Conservation (phyloP, 2,113 vertebrate genomes). For the Cebus imitator region DNA sequence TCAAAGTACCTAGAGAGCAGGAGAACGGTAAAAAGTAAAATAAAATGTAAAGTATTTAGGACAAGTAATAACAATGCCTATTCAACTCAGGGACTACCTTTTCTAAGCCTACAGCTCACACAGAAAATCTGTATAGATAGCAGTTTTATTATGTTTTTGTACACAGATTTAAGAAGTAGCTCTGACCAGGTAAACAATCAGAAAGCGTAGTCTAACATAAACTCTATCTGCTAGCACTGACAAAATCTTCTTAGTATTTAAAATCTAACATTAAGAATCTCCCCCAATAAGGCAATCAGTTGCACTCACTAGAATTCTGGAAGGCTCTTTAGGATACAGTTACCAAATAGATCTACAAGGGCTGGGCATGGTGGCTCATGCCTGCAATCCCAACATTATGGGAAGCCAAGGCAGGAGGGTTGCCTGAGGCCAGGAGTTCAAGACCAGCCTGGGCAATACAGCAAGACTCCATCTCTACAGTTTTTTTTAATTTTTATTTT, state of each 20-base stretch:
- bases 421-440: no score
- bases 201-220: not conserved
- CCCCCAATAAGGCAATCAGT: not conserved
- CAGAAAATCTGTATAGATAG: not conserved
- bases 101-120: not conserved
- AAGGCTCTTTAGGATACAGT: not conserved
- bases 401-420: no score
- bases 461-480: no score
- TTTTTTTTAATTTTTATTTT: no score
- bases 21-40: conserved; percentile 19
- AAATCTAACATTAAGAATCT: not conserved
- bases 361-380: no score
- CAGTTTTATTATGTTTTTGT: conserved; percentile 10
- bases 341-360: not conserved
- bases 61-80: not conserved
- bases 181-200: not conserved
- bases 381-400: no score
- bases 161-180: not conserved
- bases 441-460: no score
- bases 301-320: not conserved
- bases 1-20: conserved; percentile 88
- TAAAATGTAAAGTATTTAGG: not conserved
- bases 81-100: not conserved
- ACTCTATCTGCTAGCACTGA: not conserved
- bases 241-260: conserved; percentile 9